phyloP scores from a whole-genome alignment of 2,797 vertebrate genomes.

The Morelia viridis region DNA sequence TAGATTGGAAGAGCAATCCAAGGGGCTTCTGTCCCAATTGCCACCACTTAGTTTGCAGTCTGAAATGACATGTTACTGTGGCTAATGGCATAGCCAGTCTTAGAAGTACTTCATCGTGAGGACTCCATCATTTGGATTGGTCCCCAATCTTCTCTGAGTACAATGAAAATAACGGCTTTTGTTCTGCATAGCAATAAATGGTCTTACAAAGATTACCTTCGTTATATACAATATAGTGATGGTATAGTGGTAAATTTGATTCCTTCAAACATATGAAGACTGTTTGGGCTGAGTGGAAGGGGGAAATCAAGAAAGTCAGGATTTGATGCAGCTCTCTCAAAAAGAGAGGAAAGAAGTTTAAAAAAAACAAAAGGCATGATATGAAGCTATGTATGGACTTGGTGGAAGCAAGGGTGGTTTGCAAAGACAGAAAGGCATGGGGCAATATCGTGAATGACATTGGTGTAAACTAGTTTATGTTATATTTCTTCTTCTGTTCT shows the following conservation, averaged over 20 bases:
- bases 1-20: too few relatives aligned
- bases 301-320: neutral
- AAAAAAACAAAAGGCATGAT: neutral
- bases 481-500: neutral
- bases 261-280: neutral
- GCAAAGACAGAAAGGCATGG: neutral
- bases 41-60: too few relatives aligned
- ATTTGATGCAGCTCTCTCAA: neutral
- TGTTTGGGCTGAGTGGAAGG: neutral
- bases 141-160: neutral
- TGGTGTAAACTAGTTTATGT: neutral
- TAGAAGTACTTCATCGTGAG: neutral
- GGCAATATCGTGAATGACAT: neutral
- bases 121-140: neutral
- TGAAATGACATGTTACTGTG: too few relatives aligned
- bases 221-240: neutral
- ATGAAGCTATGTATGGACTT: neutral
- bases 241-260: neutral
- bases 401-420: neutral
- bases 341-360: neutral
- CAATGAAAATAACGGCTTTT: neutral
- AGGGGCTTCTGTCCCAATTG: too few relatives aligned
- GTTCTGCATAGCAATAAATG: neutral
- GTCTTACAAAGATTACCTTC: neutral
- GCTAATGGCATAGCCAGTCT: neutral